Evolutionary conservation across 2,113 vertebrate species (phyloP).

Genomic region (Gorsachius goisagi): DNA sequence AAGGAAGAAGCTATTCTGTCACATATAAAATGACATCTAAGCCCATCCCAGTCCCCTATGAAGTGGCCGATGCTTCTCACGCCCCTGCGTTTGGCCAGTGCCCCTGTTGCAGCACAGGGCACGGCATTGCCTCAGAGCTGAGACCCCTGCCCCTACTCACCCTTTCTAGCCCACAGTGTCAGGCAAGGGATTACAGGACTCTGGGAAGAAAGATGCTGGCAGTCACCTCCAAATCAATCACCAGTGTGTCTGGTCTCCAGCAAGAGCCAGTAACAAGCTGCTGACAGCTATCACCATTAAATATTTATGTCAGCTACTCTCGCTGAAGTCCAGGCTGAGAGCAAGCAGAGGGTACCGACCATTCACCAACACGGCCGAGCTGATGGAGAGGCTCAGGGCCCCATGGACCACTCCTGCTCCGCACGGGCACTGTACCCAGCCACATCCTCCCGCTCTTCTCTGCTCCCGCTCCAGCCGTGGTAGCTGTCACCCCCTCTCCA

Average conservation of each 20-base stretch:
- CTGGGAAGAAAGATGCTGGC: not conserved
- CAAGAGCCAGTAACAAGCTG: not conserved
- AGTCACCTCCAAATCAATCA: not conserved
- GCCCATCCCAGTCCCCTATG: no score
- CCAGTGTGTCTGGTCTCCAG: not conserved
- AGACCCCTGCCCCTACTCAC: not conserved
- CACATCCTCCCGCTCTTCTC: rapidly evolving
- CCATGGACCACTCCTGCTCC: rapidly evolving
- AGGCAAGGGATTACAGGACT: not conserved
- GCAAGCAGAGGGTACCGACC: no score
- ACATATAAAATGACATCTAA: not conserved
- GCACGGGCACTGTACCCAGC: not conserved
- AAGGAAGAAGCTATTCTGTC: not conserved
- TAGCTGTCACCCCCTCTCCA: rapidly evolving
- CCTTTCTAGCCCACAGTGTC: not conserved
- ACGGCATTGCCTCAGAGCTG: rapidly evolving
- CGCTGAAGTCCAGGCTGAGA: not conserved
- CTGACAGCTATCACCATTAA: not conserved
- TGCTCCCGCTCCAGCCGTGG: not conserved
- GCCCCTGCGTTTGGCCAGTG: not conserved
- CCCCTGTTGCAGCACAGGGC: no score
- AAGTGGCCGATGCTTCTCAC: rapidly evolving
- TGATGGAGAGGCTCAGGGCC: not conserved
- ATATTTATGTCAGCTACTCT: not conserved
- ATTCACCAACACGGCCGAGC: not conserved